A percentile compares a stretch with the other conserved stretches of the same genome.
Conservation (phyloP, 2,797 vertebrate species). For the Chloroceryle inda region DNA sequence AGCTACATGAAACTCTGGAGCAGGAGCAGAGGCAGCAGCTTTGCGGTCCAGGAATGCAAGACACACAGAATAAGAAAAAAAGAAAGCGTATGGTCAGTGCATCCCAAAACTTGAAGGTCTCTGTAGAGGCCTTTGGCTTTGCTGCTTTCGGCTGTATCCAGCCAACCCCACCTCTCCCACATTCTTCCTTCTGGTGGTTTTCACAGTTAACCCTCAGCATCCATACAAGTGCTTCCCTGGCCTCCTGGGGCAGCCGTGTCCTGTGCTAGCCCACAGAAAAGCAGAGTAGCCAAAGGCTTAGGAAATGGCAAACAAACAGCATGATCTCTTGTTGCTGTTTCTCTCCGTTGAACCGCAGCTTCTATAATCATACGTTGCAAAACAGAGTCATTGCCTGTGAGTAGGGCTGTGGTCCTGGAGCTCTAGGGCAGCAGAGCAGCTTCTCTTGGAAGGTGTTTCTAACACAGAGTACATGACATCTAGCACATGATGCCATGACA, state of each 20-base stretch:
- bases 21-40: neutral
- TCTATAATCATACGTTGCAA: neutral
- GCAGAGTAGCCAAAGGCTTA: neutral
- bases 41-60: neutral
- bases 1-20: neutral
- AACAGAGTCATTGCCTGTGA: rapidly evolving
- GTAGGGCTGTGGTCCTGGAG: neutral
- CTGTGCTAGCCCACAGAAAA: neutral
- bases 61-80: too few species aligned
- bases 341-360: neutral
- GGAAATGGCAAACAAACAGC: neutral
- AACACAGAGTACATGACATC: neutral
- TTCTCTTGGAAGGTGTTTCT: neutral
- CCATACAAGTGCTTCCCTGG: neutral
- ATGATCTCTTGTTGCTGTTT: neutral
- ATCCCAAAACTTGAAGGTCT: neutral
- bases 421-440: neutral
- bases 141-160: neutral
- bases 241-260: neutral
- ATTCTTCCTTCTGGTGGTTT: neutral
- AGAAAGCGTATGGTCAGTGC: neutral
- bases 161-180: rapidly evolving
- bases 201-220: neutral
- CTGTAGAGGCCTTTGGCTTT: neutral
- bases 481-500: neutral